Conservation (phyloP, 2,797 vertebrate species). For the Leptoclinus maculatus region DNA sequence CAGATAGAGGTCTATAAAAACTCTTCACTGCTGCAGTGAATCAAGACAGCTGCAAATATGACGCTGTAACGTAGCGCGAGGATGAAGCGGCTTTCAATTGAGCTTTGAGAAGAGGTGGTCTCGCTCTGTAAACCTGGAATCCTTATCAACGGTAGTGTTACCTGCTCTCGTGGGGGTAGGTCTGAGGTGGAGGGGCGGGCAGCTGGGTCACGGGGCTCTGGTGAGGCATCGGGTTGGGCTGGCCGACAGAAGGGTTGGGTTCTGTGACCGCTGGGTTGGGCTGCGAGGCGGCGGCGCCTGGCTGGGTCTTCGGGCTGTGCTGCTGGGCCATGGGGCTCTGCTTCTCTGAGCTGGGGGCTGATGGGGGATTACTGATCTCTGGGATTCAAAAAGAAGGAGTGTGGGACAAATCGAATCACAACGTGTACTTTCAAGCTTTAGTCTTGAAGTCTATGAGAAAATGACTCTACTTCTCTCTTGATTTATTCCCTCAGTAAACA, state of each 20-base stretch:
- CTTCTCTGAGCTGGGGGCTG: conserved; percentile 94
- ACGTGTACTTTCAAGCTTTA: not conserved
- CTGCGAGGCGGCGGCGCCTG: conserved; percentile 80
- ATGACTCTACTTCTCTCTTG: not conserved
- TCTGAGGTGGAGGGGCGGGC: conserved; percentile 86
- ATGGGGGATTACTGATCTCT: conserved; percentile 94
- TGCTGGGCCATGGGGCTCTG: conserved; percentile 96
- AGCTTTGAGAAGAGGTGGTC: conserved; percentile 1
- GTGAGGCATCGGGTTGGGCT: conserved; percentile 85
- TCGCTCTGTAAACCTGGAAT: not conserved
- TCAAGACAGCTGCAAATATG: conserved; percentile 28
- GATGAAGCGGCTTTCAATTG: conserved; percentile 9
- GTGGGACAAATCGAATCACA: not conserved
- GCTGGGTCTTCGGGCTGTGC: conserved; percentile 88
- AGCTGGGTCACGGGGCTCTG: conserved; percentile 87
- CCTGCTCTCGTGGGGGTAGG: conserved; percentile 95
- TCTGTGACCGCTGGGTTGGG: conserved; percentile 76
- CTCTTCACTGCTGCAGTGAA: conserved; percentile 42
- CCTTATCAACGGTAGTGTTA: conserved; percentile 60
- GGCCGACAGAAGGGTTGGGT: conserved; percentile 59
- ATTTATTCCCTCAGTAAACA: not conserved
- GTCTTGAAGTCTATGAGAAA: not conserved
- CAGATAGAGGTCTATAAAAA: conserved; percentile 53
- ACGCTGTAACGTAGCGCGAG: not conserved
- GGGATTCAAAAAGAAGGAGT: conserved; percentile 24